Evolutionary conservation across 2,113 vertebrate species (phyloP).

Genomic region (Ammospiza caudacuta): DNA sequence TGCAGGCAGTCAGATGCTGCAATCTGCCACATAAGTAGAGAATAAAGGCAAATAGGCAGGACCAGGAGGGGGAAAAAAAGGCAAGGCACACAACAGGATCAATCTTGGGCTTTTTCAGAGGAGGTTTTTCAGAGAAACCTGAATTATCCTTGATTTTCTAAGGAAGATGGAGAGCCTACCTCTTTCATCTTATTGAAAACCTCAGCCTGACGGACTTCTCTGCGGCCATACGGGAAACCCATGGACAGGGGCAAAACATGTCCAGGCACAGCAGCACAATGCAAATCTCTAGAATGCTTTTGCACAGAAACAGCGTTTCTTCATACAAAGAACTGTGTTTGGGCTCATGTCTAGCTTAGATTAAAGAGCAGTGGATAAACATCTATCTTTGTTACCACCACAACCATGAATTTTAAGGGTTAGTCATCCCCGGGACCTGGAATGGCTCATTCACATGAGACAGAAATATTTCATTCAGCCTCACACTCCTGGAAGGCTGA

Average conservation of each 20-base stretch:
- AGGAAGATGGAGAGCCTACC: not conserved
- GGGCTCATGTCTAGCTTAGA: constrained; percentile 14
- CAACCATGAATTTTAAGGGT: constrained; percentile 42
- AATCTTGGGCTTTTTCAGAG: not conserved
- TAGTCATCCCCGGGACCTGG: constrained; percentile 7
- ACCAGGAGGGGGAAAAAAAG: not conserved
- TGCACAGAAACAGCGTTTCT: not conserved
- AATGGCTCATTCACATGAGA: not conserved
- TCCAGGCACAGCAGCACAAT: not conserved
- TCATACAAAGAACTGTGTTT: constrained; percentile 4
- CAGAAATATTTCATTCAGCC: constrained; percentile 4
- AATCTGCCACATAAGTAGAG: not conserved
- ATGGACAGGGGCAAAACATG: not conserved
- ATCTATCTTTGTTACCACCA: constrained; percentile 44
- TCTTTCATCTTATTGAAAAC: not conserved
- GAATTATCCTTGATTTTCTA: constrained; percentile 1
- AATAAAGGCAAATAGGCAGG: not conserved
- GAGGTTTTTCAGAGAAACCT: not conserved
- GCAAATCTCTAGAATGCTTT: not conserved
- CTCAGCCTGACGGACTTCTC: not conserved
- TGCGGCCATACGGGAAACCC: not conserved
- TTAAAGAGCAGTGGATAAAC: not conserved
- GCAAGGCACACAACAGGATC: not conserved
- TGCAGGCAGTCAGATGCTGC: not conserved
- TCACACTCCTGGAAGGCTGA: not conserved